phyloP scores from a whole-genome alignment of 92 coral and sea anemone genomes.

The Palythoa heliodiscus region DNA sequence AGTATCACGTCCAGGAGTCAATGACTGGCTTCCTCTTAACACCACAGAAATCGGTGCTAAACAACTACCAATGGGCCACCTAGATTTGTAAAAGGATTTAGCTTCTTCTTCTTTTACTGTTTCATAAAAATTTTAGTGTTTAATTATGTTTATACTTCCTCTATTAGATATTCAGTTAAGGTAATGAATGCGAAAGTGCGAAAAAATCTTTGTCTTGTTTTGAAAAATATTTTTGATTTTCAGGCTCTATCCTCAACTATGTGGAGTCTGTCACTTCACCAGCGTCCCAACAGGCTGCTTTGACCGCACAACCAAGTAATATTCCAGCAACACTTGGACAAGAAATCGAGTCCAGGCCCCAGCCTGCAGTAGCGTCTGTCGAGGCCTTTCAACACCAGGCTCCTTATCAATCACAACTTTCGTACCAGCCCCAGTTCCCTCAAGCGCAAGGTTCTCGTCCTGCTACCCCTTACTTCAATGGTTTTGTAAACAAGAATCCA shows the following conservation, averaged over 20 bases:
- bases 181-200: background rate
- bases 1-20: too few species aligned
- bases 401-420: slow-evolving; percentile 46
- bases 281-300: slow-evolving; percentile 57
- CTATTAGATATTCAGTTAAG: background rate
- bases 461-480: slow-evolving; percentile 38
- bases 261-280: slow-evolving; percentile 82
- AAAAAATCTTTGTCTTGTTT: background rate
- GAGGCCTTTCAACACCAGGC: slow-evolving; percentile 45
- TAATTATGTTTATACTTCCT: too few species aligned
- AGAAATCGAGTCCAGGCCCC: slow-evolving; percentile 50
- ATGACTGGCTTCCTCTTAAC: too few species aligned
- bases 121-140: too few species aligned
- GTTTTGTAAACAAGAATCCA: slow-evolving; percentile 11
- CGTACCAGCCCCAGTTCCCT: slow-evolving; percentile 31
- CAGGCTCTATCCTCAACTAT: slow-evolving; percentile 72
- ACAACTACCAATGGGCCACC: too few species aligned
- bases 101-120: too few species aligned
- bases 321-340: slow-evolving; percentile 46
- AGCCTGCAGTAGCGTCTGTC: slow-evolving; percentile 35
- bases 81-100: too few species aligned
- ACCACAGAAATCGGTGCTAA: too few species aligned
- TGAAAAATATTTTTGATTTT: background rate
- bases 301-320: slow-evolving; percentile 48
- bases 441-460: slow-evolving; percentile 10